Evolutionary conservation across 2,888 invertebrate species (phyloP).

Genomic region (Drosophila colorata): DNA sequence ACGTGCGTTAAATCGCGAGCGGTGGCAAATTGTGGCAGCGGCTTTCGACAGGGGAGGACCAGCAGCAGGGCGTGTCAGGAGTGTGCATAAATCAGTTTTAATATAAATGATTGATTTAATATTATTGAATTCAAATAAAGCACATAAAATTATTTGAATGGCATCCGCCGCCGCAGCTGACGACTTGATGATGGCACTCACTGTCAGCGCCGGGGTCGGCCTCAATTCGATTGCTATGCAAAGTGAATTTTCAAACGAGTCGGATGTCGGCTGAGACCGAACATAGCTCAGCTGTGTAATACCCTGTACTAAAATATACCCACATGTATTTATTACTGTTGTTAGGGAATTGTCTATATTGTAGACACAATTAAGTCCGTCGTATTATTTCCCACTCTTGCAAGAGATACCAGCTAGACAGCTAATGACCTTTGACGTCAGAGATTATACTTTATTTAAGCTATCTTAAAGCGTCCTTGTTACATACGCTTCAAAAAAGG

Average conservation of each 20-base stretch:
- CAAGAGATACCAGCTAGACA: no score
- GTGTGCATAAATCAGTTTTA: conserved; percentile 57
- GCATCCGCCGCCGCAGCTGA: conserved; percentile 27
- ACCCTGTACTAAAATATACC: not conserved
- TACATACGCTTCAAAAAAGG: no score
- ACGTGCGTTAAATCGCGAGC: conserved; percentile 45
- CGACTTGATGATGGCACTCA: conserved; percentile 33
- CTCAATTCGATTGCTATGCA: conserved; percentile 68
- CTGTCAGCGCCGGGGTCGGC: not conserved
- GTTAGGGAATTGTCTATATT: no score
- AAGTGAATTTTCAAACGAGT: conserved; percentile 48
- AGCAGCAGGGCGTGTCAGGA: not conserved
- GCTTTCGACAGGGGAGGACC: no score
- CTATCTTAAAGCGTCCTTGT: no score
- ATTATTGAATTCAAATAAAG: conserved; percentile 60
- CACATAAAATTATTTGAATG: conserved; percentile 58
- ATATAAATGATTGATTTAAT: conserved; percentile 65
- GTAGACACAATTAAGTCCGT: no score
- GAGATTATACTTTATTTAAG: no score
- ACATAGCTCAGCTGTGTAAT: not conserved
- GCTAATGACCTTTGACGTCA: no score
- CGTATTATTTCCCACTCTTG: no score
- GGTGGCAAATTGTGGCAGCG: not conserved
- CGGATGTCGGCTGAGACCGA: no score
- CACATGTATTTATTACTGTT: no score